Evolutionary conservation across 1,140 invertebrate genomes (phyloP), one percentile per base, ranked within the genome.

Genomic region (Andrena cerasifolii): DNA sequence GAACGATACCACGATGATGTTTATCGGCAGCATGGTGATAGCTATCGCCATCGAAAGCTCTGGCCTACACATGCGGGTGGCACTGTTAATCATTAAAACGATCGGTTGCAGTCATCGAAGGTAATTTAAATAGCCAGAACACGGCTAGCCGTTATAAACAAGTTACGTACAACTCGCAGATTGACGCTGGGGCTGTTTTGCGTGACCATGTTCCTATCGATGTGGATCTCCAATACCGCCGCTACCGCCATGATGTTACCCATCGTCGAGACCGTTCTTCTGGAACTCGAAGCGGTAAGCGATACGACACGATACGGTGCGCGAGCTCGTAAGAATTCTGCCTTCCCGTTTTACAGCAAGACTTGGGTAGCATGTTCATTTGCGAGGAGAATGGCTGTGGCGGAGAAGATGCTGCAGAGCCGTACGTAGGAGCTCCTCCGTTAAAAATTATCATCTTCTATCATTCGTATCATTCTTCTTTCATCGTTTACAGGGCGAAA

Each of bases 1-100:
- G 90, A 94, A 94, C 89, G 94, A 96, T 67, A 94, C 94, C 2
- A 95, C 94, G 62, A 94, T 96, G 93, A 93, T 96, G 91, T 96
- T 94, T 76, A 82, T 93, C 51, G 93, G 92, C 8, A 93, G 92
- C 79, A 78, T 96, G 33, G 93, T 95, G 3, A 93, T 96, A 33
- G 95, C 95, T 3, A 91, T 95, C 7, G 94, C 94, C 0, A 94
- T 96, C 21, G 95, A 96, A 83, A 93, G 94, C 59, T 94, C 94
- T 33, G 93, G 94, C 43, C 86, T 96, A 3, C 95, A 96, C 81
- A 93, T 94, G 89, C 87, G 95, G 79, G 91, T 96, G 3, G 95
- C 95, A 6, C 84, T 96, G 24, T 83, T 93, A 8, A 94, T 95
- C 26, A 91, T 96, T 70, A 93, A 93, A 49, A 81, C 94, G 7